phyloP scores from a whole-genome alignment of 1,140 invertebrate species.

The Cepaea nemoralis region DNA sequence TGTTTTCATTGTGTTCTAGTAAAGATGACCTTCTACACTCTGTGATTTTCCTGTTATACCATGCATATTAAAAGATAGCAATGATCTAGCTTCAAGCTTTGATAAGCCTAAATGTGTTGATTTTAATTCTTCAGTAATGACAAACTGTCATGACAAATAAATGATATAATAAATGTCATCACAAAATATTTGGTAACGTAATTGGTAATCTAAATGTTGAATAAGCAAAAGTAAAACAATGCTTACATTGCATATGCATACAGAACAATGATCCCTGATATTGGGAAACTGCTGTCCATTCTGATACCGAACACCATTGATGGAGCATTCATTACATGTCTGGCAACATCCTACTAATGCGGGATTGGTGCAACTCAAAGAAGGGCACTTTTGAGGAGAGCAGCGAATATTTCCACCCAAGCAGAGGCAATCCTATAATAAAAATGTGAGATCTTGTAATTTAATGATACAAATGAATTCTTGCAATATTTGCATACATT shows the following conservation, averaged over 20 bases:
- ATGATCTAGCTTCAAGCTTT: no score
- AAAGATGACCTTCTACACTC: no score
- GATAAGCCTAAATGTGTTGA: no score
- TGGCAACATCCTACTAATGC: constrained; percentile 56
- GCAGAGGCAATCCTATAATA: constrained; percentile 50
- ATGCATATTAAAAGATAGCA: no score
- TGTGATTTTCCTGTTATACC: no score
- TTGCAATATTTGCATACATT: no score
- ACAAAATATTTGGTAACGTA: not conserved
- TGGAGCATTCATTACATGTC: constrained; percentile 56
- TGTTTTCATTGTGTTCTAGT: no score
- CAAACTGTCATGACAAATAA: no score
- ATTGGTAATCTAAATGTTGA: not conserved
- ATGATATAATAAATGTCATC: not conserved
- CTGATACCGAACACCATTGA: constrained; percentile 45
- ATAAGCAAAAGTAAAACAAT: not conserved
- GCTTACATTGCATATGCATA: constrained; percentile 53
- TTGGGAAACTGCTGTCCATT: constrained; percentile 51
- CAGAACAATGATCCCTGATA: constrained; percentile 50
- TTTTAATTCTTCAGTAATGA: no score
- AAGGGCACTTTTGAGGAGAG: constrained; percentile 38
- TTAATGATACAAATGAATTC: no score
- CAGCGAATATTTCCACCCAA: constrained; percentile 48
- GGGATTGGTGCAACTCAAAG: constrained; percentile 51
- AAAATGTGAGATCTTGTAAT: not conserved